Evolutionary conservation across 2,797 vertebrate species (phyloP).

Genomic region (Cossypha heuglini): DNA sequence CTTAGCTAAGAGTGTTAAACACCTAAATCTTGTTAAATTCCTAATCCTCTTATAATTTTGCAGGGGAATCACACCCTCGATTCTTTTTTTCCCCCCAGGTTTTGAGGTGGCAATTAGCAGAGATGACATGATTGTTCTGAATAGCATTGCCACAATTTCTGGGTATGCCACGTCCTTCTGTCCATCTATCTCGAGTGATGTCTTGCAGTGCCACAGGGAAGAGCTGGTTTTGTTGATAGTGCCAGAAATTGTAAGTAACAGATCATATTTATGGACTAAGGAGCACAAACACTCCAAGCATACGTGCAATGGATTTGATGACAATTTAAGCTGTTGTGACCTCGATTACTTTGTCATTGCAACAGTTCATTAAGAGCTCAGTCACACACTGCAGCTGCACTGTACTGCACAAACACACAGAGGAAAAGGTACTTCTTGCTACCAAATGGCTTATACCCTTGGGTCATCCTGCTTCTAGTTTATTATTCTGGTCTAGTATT

Average conservation of each 20-base stretch:
- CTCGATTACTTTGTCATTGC: not conserved
- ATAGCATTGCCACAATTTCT: rapidly evolving
- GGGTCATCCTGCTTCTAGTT: not conserved
- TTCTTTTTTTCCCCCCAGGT: not conserved
- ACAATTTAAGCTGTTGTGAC: not conserved
- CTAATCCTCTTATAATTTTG: not conserved
- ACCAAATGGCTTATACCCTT: not conserved
- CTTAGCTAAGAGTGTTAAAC: not conserved
- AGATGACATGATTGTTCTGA: not conserved
- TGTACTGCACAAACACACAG: not conserved
- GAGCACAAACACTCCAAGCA: not conserved
- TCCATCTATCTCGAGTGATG: rapidly evolving
- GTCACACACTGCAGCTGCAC: not conserved
- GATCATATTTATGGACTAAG: not conserved
- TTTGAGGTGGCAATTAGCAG: not conserved
- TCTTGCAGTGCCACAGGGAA: not conserved
- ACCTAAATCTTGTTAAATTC: not conserved
- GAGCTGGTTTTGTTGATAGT: not conserved
- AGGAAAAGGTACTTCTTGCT: not conserved
- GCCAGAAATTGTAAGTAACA: not conserved
- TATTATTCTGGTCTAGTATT: not conserved
- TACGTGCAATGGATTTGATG: not conserved
- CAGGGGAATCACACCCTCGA: not conserved
- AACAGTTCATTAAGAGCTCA: not conserved
- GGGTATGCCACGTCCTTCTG: not conserved